A percentile compares a stretch with the other conserved stretches of the same genome.
Evolutionary conservation across 2,797 vertebrate species (phyloP).

Genomic region (Pipistrellus kuhlii): DNA sequence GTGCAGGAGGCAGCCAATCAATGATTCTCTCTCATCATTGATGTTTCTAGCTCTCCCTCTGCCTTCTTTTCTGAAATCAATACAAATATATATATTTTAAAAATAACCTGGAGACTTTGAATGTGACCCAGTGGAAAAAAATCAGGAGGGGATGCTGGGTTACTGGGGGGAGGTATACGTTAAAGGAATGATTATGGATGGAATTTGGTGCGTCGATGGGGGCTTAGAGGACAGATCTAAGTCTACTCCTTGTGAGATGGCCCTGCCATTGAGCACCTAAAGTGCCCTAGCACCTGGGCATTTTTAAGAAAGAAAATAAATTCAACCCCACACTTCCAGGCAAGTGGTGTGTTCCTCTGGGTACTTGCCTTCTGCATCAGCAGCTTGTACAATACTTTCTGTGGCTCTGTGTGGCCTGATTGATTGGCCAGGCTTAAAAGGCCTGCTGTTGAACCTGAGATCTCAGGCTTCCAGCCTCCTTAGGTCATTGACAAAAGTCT

Average conservation of each 20-base stretch:
- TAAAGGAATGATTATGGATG: neutral
- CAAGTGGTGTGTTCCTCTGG: slow-evolving; percentile 22
- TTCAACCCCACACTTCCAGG: slow-evolving; percentile 17
- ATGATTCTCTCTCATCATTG: too few relatives aligned
- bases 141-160: neutral
- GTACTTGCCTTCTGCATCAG: slow-evolving; percentile 62
- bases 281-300: neutral
- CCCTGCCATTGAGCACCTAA: neutral
- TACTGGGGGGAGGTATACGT: neutral
- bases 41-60: too few relatives aligned
- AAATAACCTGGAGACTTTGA: neutral
- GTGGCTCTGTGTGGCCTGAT: slow-evolving; percentile 58
- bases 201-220: neutral
- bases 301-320: slow-evolving; percentile 21
- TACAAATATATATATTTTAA: too few relatives aligned
- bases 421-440: slow-evolving; percentile 80
- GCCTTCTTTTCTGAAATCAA: too few relatives aligned
- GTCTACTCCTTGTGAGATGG: neutral
- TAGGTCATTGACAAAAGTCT: slow-evolving; percentile 70
- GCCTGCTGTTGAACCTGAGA: slow-evolving; percentile 68
- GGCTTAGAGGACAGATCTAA: neutral
- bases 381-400: slow-evolving; percentile 64
- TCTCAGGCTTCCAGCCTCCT: slow-evolving; percentile 41
- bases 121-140: slow-evolving; percentile 29
- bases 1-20: too few relatives aligned